Evolutionary conservation across 2,797 vertebrate species (phyloP), one percentile per base, ranked within the genome.

Genomic region (Cephalopachus bancanus): DNA sequence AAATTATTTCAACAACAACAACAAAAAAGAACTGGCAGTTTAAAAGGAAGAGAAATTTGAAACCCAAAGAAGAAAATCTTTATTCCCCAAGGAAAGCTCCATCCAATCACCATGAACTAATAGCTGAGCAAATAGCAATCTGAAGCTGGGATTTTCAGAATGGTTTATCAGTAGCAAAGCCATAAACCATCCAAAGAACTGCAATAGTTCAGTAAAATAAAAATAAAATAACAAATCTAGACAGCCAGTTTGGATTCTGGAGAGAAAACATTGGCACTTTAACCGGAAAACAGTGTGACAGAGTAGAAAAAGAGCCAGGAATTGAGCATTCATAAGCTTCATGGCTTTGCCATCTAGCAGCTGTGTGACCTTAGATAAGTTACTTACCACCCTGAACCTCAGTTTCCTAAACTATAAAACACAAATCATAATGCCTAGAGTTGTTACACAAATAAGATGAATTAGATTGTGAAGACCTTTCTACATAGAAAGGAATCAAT

Each of bases 21-120:
- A 37, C 37, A 37, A 37, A 37, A 37, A 37, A 79, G 15, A 62
- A 12, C 49, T 76, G 44, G 55, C 9, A 55, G 57, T 79, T 85
- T 33, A 90, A 84, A 94, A 79, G 55, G 17, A 60, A 93, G 71
- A 85, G 51, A 76, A 74, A 79, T 81, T 10, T 92, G 83, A 95
- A 94, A 75, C 30, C 33, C 55, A 30, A 91, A 87, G 37, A 71
- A 79, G 64, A 89, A 96, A 93, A 84, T 64, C 57, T 76, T 71
- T 93, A 69, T 28, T 81, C 55, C 85, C 76, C 16, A 76, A 24
- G 65, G 26, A 60, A 87, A 22, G 30, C 12, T 64, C 64, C 55
- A 83, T 62, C 55, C 64, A 64, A 30, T 72, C 65, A 88, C 33
- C 33, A 30, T 37, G 33, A 91, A 30, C 60, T 60, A 83, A n/a